These are phyloP conservation scores for Drosophila eohydei DNA, from an alignment of 2,888 invertebrate species.

Conservation along the genomic window DNA sequence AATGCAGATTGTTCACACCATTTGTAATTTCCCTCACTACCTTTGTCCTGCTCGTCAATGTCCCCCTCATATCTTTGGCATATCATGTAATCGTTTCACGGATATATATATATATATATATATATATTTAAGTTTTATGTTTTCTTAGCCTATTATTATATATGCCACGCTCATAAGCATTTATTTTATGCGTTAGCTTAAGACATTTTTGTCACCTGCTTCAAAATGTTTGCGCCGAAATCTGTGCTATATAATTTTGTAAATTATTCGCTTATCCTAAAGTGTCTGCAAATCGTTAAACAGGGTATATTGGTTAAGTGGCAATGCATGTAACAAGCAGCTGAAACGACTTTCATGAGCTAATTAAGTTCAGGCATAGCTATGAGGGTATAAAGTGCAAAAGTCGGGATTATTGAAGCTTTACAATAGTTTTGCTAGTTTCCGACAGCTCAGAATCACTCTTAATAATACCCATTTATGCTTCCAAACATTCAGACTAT, in stretches of 20 bases:
- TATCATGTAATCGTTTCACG: not conserved
- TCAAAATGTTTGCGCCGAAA: slow-evolving; percentile 1
- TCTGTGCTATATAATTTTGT: slow-evolving; percentile 17
- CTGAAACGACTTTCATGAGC: not conserved
- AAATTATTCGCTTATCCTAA: slow-evolving; percentile 14
- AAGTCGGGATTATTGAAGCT: not conserved
- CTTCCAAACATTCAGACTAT: not conserved
- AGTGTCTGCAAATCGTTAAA: too few species aligned
- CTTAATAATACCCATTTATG: not conserved
- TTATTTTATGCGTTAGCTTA: slow-evolving; percentile 4
- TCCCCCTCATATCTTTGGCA: not conserved
- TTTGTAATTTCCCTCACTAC: not conserved
- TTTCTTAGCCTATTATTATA: not conserved
- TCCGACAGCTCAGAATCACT: not conserved
- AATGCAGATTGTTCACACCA: not conserved
- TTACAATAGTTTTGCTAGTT: not conserved
- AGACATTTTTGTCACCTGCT: slow-evolving; percentile 9
- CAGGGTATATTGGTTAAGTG: not conserved
- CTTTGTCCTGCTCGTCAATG: not conserved
- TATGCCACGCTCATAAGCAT: slow-evolving; percentile 7
- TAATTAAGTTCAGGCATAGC: not conserved
- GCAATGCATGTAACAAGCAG: not conserved
- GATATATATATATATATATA: not conserved
- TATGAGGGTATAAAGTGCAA: too few species aligned
- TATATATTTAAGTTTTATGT: not conserved